Evolutionary conservation across 2,888 invertebrate species (phyloP).

Genomic region (Leptinotarsa peninsularis): DNA sequence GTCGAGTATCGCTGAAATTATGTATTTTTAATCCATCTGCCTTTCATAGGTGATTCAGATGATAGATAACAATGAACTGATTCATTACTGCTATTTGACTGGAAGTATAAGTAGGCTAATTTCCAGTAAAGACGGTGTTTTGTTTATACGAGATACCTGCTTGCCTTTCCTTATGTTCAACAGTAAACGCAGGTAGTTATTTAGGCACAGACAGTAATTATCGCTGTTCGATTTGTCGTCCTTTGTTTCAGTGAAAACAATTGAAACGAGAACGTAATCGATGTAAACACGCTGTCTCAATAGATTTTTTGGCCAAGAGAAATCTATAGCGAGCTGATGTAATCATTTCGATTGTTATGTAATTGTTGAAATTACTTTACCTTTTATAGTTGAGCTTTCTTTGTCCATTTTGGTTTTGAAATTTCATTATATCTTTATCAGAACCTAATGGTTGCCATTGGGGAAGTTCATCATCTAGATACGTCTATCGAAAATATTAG

Average conservation of each 20-base stretch:
- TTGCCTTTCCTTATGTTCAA: slow-evolving; percentile 7
- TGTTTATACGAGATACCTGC: background rate
- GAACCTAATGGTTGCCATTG: too few relatives aligned
- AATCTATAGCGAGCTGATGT: background rate
- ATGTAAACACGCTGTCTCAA: background rate
- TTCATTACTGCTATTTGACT: slow-evolving; percentile 11
- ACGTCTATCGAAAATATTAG: too few relatives aligned
- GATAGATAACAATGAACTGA: slow-evolving; percentile 10
- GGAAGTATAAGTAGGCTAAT: slow-evolving; percentile 19
- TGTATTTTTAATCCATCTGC: background rate
- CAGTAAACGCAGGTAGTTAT: slow-evolving; percentile 8
- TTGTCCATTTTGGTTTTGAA: too few relatives aligned
- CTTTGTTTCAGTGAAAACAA: background rate
- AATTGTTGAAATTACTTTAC: too few relatives aligned
- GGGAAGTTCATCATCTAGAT: too few relatives aligned
- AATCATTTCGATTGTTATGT: too few relatives aligned
- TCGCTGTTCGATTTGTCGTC: background rate
- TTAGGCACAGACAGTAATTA: background rate
- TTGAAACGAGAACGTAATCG: background rate
- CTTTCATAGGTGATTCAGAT: slow-evolving; percentile 1
- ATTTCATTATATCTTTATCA: too few relatives aligned
- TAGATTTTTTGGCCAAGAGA: background rate
- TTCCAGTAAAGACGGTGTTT: slow-evolving; percentile 5
- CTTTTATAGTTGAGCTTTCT: too few relatives aligned
- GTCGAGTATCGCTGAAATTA: background rate